Conservation (phyloP, 2,888 invertebrate genomes). For the Drosophila koepferae region DNA sequence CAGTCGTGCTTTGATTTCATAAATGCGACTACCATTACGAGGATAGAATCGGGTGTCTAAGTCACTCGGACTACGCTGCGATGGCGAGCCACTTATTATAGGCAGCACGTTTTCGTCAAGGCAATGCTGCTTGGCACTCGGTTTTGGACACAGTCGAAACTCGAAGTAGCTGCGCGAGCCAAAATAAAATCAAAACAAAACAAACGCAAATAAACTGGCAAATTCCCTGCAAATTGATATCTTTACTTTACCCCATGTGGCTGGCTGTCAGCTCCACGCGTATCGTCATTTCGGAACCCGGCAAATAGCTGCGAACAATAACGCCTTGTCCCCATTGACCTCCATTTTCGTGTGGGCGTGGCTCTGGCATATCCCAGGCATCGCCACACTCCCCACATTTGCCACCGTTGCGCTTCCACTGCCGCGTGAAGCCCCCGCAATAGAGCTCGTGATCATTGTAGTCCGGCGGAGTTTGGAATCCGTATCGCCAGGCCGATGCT, state of each 20-base stretch:
- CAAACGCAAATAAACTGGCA: not conserved
- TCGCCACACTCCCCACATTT: constrained; percentile 96
- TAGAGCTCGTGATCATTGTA: constrained; percentile 95
- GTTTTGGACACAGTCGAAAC: constrained; percentile 92
- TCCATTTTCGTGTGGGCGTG: constrained; percentile 93
- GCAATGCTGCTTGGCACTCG: constrained; percentile 90
- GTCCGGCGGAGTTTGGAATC: constrained; percentile 94
- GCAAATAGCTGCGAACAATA: constrained; percentile 91
- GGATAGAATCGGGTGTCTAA: constrained; percentile 89
- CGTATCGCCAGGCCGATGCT: constrained; percentile 95
- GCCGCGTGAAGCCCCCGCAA: constrained; percentile 94
- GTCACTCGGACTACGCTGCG: constrained; percentile 85
- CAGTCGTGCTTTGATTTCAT: constrained; percentile 90
- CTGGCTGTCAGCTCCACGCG: constrained; percentile 94
- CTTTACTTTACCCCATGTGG: constrained; percentile 88
- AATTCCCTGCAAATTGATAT: not conserved
- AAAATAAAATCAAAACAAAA: not conserved
- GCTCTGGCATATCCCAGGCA: constrained; percentile 90
- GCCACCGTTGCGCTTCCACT: constrained; percentile 92
- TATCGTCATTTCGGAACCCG: constrained; percentile 89
- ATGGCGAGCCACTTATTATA: constrained; percentile 85
- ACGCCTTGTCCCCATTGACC: constrained; percentile 93
- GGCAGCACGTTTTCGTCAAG: constrained; percentile 90
- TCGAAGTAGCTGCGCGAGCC: constrained; percentile 88
- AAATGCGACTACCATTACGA: constrained; percentile 91